Evolutionary conservation across 1,140 invertebrate genomes (phyloP).

Genomic region (Rhynchophorus ferrugineus): DNA sequence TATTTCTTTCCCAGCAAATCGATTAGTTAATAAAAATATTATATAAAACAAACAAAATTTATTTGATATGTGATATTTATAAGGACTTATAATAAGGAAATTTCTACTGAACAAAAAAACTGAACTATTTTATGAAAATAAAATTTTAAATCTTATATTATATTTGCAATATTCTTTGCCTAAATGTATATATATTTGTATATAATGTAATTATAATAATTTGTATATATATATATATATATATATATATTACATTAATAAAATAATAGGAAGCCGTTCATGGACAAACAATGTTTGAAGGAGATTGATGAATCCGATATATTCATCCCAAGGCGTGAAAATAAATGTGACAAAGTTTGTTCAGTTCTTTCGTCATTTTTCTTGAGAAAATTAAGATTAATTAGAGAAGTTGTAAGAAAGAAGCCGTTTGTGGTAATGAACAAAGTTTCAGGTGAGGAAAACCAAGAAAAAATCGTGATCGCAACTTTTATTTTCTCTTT

Average conservation of each 20-base stretch:
- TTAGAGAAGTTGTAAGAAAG: neutral
- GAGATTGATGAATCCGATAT: neutral
- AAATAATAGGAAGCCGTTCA: no score
- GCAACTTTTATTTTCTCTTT: no score
- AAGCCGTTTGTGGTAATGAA: neutral
- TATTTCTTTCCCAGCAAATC: no score
- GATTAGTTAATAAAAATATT: no score
- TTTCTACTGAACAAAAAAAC: no score
- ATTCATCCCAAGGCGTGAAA: neutral
- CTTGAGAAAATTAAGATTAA: neutral
- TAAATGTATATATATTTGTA: neutral
- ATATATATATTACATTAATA: neutral
- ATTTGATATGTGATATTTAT: no score
- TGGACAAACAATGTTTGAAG: neutral
- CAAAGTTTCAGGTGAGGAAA: neutral
- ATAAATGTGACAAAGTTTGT: neutral
- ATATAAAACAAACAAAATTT: no score
- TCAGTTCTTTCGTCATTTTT: neutral
- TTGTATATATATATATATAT: neutral
- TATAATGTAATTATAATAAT: neutral
- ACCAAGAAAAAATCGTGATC: no score
- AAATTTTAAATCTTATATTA: no score
- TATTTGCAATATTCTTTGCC: no score
- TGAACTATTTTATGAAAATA: no score
- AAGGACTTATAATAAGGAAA: no score